Evolutionary conservation across 1,140 invertebrate genomes (phyloP).

Genomic region (Meteorus sp.): DNA sequence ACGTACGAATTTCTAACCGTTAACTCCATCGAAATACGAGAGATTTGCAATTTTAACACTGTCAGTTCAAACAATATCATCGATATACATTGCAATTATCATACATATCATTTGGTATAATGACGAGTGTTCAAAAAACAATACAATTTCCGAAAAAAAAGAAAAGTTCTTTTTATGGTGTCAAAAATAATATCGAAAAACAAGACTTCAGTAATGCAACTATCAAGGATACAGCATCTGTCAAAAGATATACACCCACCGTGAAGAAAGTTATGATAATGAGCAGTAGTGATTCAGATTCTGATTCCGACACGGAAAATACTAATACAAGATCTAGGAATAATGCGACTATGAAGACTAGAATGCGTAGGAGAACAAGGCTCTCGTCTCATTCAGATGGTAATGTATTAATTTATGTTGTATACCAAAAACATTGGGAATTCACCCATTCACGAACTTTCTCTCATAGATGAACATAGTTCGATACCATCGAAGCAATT

Average conservation of each 20-base stretch:
- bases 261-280: slow-evolving; percentile 48
- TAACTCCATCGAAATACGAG: no score
- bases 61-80: no score
- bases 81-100: background rate
- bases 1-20: no score
- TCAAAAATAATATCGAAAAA: slow-evolving; percentile 32
- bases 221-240: slow-evolving; percentile 29
- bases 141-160: slow-evolving; percentile 42
- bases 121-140: slow-evolving; percentile 40
- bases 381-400: no score
- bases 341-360: background rate
- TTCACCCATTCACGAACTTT: background rate
- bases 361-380: slow-evolving; percentile 29
- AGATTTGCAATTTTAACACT: no score
- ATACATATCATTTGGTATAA: slow-evolving; percentile 14
- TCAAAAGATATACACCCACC: slow-evolving; percentile 35
- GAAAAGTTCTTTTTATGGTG: slow-evolving; percentile 41
- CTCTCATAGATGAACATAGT: slow-evolving; percentile 21
- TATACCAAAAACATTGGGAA: slow-evolving; percentile 27
- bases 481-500: slow-evolving; percentile 42
- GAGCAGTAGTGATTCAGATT: slow-evolving; percentile 48
- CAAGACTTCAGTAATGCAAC: slow-evolving; percentile 40
- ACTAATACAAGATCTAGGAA: slow-evolving; percentile 20
- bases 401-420: no score
- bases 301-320: slow-evolving; percentile 47